Evolutionary conservation across 2,113 vertebrate species (phyloP).

Genomic region (Hippotragus niger): DNA sequence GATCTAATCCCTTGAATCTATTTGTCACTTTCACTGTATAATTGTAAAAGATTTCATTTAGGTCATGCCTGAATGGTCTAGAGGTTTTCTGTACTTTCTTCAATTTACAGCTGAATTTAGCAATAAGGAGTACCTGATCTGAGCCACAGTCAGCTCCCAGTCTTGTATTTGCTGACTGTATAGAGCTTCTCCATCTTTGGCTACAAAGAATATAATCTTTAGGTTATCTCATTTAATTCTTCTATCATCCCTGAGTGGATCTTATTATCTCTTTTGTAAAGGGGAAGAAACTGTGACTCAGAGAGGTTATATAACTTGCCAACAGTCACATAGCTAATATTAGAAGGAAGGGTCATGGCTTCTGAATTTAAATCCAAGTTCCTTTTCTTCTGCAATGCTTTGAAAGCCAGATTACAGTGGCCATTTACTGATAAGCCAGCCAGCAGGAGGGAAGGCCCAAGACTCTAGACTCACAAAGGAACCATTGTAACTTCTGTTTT

Average conservation of each 20-base stretch:
- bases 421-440: neutral
- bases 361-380: neutral
- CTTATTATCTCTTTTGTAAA: neutral
- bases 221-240: neutral
- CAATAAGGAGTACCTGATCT: neutral
- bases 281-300: neutral
- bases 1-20: neutral
- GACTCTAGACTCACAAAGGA: neutral
- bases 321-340: neutral
- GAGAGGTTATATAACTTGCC: neutral
- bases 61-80: neutral
- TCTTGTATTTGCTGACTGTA: neutral
- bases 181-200: neutral
- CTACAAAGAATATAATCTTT: neutral
- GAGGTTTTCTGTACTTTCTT: neutral
- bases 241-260: neutral
- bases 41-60: neutral
- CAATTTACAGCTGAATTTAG: neutral
- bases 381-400: neutral
- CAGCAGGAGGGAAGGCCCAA: neutral
- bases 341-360: neutral
- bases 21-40: neutral
- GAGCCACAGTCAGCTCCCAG: neutral
- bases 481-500: neutral
- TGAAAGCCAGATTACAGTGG: neutral